These are phyloP conservation scores for Carcharodon carcharias DNA, from an alignment of 2,797 vertebrate species.

Conservation along the genomic window DNA sequence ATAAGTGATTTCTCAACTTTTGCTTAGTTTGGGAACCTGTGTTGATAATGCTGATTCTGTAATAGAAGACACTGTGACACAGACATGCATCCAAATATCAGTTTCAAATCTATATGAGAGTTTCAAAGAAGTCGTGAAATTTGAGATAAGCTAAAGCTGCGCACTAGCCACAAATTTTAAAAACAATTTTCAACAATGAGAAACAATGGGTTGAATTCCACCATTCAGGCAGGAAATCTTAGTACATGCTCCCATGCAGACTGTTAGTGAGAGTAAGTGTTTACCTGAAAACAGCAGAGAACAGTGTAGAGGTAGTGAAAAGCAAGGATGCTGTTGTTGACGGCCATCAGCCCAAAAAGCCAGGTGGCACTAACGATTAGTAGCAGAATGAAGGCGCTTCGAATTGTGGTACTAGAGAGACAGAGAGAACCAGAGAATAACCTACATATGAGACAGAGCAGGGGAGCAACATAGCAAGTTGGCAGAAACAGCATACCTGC, in stretches of 20 bases:
- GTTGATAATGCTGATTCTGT: background rate
- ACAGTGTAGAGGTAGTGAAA: constrained; percentile 95
- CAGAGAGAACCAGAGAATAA: constrained; percentile 46
- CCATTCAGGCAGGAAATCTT: background rate
- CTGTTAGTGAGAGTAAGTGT: constrained; percentile 32
- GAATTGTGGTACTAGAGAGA: constrained; percentile 73
- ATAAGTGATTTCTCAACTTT: background rate
- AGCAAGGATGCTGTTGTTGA: constrained; percentile 94
- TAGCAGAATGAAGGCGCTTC: constrained; percentile 85
- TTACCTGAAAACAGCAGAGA: constrained; percentile 90
- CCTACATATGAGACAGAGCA: constrained; percentile 43
- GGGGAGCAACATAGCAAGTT: constrained; percentile 41
- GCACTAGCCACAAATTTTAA: background rate
- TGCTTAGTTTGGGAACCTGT: background rate
- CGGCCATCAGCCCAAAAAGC: constrained; percentile 93
- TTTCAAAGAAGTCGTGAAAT: background rate
- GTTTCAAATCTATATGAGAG: background rate
- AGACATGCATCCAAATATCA: background rate
- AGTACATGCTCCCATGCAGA: background rate
- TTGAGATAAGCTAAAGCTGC: background rate
- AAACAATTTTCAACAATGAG: background rate
- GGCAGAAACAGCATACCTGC: constrained; percentile 38
- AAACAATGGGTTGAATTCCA: background rate
- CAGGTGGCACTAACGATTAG: constrained; percentile 87
- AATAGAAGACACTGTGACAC: background rate